phyloP scores from a whole-genome alignment of 2,888 invertebrate genomes.

The Spodoptera picta region DNA sequence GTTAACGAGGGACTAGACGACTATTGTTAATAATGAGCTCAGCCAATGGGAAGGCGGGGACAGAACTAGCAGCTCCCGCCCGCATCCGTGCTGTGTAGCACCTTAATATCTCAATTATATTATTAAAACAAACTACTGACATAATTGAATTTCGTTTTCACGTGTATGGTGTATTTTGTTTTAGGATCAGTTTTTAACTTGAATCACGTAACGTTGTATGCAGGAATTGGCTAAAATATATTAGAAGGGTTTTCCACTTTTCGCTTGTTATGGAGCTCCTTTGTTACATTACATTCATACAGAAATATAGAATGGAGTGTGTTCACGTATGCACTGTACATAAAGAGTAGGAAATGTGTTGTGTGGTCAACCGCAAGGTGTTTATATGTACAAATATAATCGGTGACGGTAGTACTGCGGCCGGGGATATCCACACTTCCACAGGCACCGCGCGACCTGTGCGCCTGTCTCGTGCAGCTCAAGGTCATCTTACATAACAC shows the following conservation, averaged over 20 bases:
- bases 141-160: too few relatives aligned
- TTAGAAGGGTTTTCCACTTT: too few relatives aligned
- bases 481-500: background rate
- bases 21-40: slow-evolving; percentile 8
- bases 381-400: background rate
- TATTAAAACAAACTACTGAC: too few relatives aligned
- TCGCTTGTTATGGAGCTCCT: too few relatives aligned
- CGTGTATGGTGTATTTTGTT: too few relatives aligned
- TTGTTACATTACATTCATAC: too few relatives aligned
- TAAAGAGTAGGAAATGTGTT: slow-evolving; percentile 14
- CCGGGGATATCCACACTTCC: slow-evolving; percentile 18
- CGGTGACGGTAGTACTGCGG: slow-evolving; percentile 9
- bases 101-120: too few relatives aligned
- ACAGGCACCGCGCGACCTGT: background rate
- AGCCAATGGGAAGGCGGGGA: slow-evolving; percentile 27
- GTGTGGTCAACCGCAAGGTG: slow-evolving; percentile 21
- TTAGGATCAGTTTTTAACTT: too few relatives aligned
- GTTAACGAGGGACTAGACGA: slow-evolving; percentile 47
- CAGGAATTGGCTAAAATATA: background rate
- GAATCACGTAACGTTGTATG: background rate
- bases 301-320: too few relatives aligned
- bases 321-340: background rate
- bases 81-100: background rate
- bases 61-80: slow-evolving; percentile 9
- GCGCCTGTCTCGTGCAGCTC: background rate